These are phyloP conservation scores for Misgurnus mizolepis DNA, from an alignment of 2,113 vertebrate genomes.

Conservation along the genomic window DNA sequence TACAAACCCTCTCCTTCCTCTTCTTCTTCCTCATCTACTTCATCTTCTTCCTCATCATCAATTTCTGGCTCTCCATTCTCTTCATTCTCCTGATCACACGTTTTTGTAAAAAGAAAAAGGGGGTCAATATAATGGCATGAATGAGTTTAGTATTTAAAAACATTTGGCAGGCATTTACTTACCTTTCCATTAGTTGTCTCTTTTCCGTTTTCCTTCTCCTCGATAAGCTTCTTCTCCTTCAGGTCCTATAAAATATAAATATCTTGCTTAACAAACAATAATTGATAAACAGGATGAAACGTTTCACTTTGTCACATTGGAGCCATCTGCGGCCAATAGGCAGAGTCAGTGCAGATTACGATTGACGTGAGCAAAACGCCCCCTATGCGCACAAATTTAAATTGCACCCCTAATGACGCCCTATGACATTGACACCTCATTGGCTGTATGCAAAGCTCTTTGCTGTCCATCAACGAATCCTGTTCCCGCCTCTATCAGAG, in stretches of 20 bases:
- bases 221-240: slow-evolving; percentile 94
- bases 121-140: neutral
- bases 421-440: slow-evolving; percentile 62
- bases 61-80: slow-evolving; percentile 78
- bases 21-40: slow-evolving; percentile 77
- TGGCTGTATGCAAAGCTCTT: slow-evolving; percentile 58
- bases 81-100: slow-evolving; percentile 71
- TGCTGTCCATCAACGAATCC: slow-evolving; percentile 47
- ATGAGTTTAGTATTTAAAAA: neutral
- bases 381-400: slow-evolving; percentile 22
- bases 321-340: slow-evolving; percentile 14
- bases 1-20: slow-evolving; percentile 74
- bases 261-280: neutral
- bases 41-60: slow-evolving; percentile 77
- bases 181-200: slow-evolving; percentile 92
- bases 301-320: neutral
- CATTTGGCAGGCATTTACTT: neutral
- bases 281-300: neutral
- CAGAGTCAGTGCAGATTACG: slow-evolving; percentile 15
- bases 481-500: slow-evolving; percentile 60
- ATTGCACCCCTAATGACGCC: slow-evolving; percentile 28
- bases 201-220: slow-evolving; percentile 94
- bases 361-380: slow-evolving; percentile 14
- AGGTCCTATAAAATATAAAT: slow-evolving; percentile 80
- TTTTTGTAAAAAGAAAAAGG: neutral